Evolutionary conservation across 2,888 invertebrate species (phyloP).

Genomic region (Volucella inanis): DNA sequence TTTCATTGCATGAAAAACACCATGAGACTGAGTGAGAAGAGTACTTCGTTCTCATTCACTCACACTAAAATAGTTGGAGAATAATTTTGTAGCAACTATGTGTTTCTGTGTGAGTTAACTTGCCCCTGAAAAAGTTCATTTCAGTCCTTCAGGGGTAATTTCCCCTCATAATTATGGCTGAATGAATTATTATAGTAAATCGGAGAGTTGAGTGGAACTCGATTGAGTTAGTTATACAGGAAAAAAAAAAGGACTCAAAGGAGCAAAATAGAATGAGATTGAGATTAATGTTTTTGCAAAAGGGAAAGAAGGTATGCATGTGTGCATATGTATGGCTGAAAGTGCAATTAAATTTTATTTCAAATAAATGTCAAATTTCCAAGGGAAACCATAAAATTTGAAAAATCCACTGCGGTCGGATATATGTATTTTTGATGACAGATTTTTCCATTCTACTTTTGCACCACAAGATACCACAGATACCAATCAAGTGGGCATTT

Average conservation of each 20-base stretch:
- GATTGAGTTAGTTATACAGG: conserved; percentile 28
- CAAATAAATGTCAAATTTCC: conserved; percentile 79
- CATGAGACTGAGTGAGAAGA: conserved; percentile 18
- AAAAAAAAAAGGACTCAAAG: conserved; percentile 62
- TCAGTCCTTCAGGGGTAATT: conserved; percentile 65
- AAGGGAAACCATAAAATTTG: conserved; percentile 48
- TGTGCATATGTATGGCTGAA: conserved; percentile 39
- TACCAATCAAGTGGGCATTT: neutral
- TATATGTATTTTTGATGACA: conserved; percentile 15
- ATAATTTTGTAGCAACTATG: neutral
- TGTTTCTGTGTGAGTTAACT: conserved; percentile 57
- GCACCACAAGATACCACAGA: neutral
- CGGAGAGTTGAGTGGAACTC: conserved; percentile 26
- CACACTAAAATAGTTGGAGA: conserved; percentile 16
- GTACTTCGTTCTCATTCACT: conserved; percentile 1
- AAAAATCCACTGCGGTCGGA: conserved; percentile 39
- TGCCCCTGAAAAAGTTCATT: conserved; percentile 61
- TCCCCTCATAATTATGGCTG: conserved; percentile 62
- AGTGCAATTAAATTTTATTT: conserved; percentile 81
- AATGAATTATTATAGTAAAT: conserved; percentile 69
- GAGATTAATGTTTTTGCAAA: conserved; percentile 20
- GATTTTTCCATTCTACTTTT: conserved; percentile 3
- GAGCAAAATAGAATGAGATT: conserved; percentile 67
- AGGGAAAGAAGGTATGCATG: conserved; percentile 25
- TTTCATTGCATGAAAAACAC: neutral